Evolutionary conservation across 2,797 vertebrate genomes (phyloP).

Genomic region (Pangasius djambal): DNA sequence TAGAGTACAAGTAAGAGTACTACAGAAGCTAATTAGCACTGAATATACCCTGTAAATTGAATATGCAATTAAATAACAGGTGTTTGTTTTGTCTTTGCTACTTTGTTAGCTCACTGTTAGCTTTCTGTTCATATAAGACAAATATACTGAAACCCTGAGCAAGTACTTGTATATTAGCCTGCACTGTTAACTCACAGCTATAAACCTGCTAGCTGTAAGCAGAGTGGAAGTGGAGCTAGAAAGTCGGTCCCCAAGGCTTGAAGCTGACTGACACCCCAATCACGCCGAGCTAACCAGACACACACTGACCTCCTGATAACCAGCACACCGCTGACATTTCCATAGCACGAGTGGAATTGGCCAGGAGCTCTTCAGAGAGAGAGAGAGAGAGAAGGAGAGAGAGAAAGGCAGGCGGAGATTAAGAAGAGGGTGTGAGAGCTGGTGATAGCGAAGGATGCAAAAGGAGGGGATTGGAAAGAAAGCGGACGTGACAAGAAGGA

Average conservation of each 20-base stretch:
- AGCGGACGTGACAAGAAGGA: conserved; percentile 28
- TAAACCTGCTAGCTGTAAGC: not conserved
- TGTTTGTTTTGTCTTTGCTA: not conserved
- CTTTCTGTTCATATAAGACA: not conserved
- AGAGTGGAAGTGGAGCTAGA: not conserved
- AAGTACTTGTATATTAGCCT: no score
- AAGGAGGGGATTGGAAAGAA: conserved; percentile 25
- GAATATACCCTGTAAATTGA: no score
- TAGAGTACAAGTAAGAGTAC: not conserved
- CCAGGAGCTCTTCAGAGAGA: conserved; percentile 34
- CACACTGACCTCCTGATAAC: conserved; percentile 58
- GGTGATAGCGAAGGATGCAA: conserved; percentile 41
- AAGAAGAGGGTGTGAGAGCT: conserved; percentile 38
- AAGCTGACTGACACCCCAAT: conserved; percentile 77
- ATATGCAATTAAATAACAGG: no score
- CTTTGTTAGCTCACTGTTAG: not conserved
- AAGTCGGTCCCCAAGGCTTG: conserved; percentile 21
- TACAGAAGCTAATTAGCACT: not conserved
- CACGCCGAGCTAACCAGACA: conserved; percentile 69
- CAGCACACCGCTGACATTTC: conserved; percentile 54
- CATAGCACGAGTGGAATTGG: conserved; percentile 48
- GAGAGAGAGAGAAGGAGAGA: not conserved
- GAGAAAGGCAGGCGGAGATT: conserved; percentile 10
- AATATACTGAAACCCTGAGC: not conserved
- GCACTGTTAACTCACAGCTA: not conserved